These are phyloP conservation scores for Nephila pilipes DNA, from an alignment of 1,140 invertebrate species.

Conservation along the genomic window DNA sequence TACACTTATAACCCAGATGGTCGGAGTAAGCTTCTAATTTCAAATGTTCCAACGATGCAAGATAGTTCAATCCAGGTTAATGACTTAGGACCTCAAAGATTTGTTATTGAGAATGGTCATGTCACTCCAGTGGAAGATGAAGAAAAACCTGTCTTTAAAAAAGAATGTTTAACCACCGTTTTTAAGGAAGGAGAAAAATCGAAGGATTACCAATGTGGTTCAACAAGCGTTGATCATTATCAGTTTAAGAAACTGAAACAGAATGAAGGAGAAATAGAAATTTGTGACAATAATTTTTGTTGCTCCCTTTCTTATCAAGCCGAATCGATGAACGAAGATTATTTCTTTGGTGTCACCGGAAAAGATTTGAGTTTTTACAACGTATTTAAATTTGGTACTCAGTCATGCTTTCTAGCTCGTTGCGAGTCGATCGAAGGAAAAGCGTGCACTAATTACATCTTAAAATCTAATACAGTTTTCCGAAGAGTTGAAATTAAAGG, in stretches of 20 bases:
- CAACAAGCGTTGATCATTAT: not conserved
- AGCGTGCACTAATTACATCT: not conserved
- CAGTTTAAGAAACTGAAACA: slow-evolving; percentile 43
- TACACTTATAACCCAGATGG: slow-evolving; percentile 60
- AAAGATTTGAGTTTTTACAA: not conserved
- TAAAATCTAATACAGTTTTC: slow-evolving; percentile 46
- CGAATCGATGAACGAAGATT: slow-evolving; percentile 23
- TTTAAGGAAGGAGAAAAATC: not conserved
- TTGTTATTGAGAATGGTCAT: not conserved
- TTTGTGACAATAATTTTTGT: slow-evolving; percentile 74
- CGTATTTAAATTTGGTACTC: slow-evolving; percentile 49
- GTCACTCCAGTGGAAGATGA: not conserved
- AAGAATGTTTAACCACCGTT: not conserved
- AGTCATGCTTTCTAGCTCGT: slow-evolving; percentile 68
- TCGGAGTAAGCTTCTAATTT: slow-evolving; percentile 44
- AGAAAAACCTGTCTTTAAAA: not conserved
- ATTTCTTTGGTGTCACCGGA: slow-evolving; percentile 36
- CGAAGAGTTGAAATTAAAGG: slow-evolving; percentile 37
- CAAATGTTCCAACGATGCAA: slow-evolving; percentile 32
- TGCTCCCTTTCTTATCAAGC: slow-evolving; percentile 73
- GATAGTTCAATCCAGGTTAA: not conserved
- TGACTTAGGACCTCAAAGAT: not conserved
- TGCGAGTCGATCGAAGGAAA: slow-evolving; percentile 35
- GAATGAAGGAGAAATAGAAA: not conserved
- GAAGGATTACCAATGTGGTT: slow-evolving; percentile 45